phyloP scores from a whole-genome alignment of 2,888 invertebrate genomes.

The Ormia ochracea region DNA sequence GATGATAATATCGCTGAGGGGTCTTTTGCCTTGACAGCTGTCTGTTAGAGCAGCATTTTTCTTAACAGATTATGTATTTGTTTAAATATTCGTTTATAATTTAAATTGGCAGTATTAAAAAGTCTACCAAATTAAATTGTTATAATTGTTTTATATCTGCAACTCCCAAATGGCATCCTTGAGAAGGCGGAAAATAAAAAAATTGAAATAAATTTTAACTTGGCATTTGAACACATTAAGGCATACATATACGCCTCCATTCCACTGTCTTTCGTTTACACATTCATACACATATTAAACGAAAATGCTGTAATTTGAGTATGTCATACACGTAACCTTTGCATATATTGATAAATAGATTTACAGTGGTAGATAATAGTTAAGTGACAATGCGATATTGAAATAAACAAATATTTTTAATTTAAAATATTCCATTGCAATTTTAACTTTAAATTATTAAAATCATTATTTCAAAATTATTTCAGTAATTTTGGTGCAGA shows the following conservation, averaged over 20 bases:
- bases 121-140: neutral
- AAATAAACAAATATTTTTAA: neutral
- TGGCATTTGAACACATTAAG: slow-evolving; percentile 25
- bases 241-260: slow-evolving; percentile 8
- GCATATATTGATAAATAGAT: neutral
- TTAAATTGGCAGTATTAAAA: neutral
- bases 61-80: neutral
- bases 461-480: too few species aligned
- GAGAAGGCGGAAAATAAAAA: neutral
- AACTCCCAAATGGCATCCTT: slow-evolving; percentile 26
- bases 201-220: slow-evolving; percentile 22
- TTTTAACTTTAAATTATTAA: too few species aligned
- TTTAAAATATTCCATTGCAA: too few species aligned
- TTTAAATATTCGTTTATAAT: neutral
- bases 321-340: slow-evolving; percentile 27
- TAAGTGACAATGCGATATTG: neutral
- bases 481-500: too few species aligned
- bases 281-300: slow-evolving; percentile 26
- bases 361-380: neutral
- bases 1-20: neutral
- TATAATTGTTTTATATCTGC: neutral
- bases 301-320: slow-evolving; percentile 51
- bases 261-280: neutral
- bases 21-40: neutral
- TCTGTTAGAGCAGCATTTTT: neutral